phyloP scores from a whole-genome alignment of 1,140 invertebrate species.

The Macrobrachium rosenbergii region DNA sequence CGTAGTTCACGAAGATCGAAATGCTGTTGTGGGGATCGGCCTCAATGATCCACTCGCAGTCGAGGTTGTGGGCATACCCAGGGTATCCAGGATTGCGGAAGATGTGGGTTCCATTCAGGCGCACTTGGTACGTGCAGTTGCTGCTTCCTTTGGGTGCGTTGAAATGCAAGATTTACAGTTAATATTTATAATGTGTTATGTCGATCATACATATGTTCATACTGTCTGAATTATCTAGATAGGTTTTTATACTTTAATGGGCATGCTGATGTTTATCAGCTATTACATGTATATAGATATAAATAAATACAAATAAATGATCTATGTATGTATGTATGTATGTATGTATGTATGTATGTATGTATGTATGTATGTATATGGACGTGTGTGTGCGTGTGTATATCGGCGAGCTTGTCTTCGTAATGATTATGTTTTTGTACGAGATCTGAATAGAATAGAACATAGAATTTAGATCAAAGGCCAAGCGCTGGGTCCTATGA shows the following conservation, averaged over 20 bases:
- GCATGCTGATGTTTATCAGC: not conserved
- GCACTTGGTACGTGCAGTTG: constrained; percentile 53
- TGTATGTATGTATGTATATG: not conserved
- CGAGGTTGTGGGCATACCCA: constrained; percentile 78
- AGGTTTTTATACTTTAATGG: too few relatives aligned
- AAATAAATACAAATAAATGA: constrained; percentile 4
- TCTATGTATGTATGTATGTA: too few relatives aligned
- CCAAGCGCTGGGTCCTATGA: too few relatives aligned
- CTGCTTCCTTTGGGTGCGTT: not conserved
- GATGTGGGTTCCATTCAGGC: constrained; percentile 69
- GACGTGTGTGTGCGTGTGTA: too few relatives aligned
- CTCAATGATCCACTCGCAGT: constrained; percentile 83
- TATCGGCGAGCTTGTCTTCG: too few relatives aligned
- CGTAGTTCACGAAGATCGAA: not conserved
- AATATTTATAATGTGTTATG: too few relatives aligned
- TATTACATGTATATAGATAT: constrained; percentile 5
- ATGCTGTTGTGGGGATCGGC: constrained; percentile 41
- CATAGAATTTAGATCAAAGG: too few relatives aligned
- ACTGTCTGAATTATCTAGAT: too few relatives aligned
- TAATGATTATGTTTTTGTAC: too few relatives aligned
- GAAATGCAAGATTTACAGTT: not conserved
- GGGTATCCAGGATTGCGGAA: constrained; percentile 75
- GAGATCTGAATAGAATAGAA: too few relatives aligned
- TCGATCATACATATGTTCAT: too few relatives aligned
- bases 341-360: not conserved